These are phyloP conservation scores for Bufo gargarizans DNA, from an alignment of 2,113 vertebrate genomes.

Conservation along the genomic window DNA sequence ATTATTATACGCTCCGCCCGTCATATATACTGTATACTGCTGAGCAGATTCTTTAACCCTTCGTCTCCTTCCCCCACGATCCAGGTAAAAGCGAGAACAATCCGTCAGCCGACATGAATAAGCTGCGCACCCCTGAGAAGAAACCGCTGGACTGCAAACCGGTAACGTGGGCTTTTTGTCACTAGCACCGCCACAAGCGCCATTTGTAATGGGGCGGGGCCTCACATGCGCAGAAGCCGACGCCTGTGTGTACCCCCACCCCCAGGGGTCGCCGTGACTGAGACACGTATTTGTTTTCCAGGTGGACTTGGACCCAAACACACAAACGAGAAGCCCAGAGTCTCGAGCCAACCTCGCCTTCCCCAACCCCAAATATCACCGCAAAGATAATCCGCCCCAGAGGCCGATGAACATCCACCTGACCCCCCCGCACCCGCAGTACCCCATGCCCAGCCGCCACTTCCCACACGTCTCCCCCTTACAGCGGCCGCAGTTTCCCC, in stretches of 20 bases:
- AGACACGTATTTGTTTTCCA: slow-evolving; percentile 61
- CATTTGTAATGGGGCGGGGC: not conserved
- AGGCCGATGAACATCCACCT: slow-evolving; percentile 89
- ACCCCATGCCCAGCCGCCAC: slow-evolving; percentile 77
- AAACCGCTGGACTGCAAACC: slow-evolving; percentile 85
- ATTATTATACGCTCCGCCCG: too few relatives aligned
- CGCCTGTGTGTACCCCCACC: too few relatives aligned
- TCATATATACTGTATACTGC: too few relatives aligned
- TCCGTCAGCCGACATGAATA: slow-evolving; percentile 85
- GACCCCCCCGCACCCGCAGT: slow-evolving; percentile 83
- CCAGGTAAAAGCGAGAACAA: slow-evolving; percentile 89
- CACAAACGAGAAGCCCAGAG: slow-evolving; percentile 87
- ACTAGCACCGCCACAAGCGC: not conserved
- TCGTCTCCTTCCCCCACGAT: not conserved
- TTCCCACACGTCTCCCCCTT: slow-evolving; percentile 84
- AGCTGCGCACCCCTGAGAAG: slow-evolving; percentile 92
- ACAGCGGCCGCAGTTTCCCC: slow-evolving; percentile 83
- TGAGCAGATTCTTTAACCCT: too few relatives aligned
- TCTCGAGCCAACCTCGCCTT: slow-evolving; percentile 79
- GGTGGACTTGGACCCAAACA: slow-evolving; percentile 84
- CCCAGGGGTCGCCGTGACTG: not conserved
- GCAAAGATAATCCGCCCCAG: slow-evolving; percentile 88
- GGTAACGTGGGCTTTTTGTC: slow-evolving; percentile 59
- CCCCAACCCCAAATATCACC: slow-evolving; percentile 83
- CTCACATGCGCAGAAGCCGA: too few relatives aligned